Evolutionary conservation across 2,888 invertebrate species (phyloP), one percentile per base, ranked within the genome.

Genomic region (Anoplius nigerrimus): DNA sequence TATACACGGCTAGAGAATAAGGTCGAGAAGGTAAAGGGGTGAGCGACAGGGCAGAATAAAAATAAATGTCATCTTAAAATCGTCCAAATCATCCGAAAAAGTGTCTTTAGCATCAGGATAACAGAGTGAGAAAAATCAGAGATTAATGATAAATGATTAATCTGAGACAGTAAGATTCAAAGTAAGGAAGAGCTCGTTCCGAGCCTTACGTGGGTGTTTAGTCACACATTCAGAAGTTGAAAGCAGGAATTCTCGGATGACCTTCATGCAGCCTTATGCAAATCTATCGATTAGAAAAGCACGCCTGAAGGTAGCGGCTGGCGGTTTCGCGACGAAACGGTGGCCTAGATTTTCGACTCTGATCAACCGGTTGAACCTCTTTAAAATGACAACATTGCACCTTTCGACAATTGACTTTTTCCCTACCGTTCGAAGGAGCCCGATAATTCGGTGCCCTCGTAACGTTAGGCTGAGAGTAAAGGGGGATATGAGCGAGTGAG

Each of bases 271-370:
- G 48, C 48, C 18, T 16, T 18, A 48, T 48, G 48, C 48, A 48
- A 48, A 48, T 48, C n/a, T 18, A 18, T 18, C 48, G 48, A 48
- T 48, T 18, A 48, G 48, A 48, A 48, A 18, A 48, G 48, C 48
- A 16, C 13, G 18, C n/a, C 4, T 3, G 48, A 6, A 16, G n/a
- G 18, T n/a, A 16, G 1, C 42, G 1, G 13, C 48, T 15, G 18
- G 8, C n/a, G 18, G 48, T 18, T 48, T 48, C n/a, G 5, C 48
- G n/a, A n/a, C 16, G 13, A 48, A 18, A 18, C 5, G 16, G 6
- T 13, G 16, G 1, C 16, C n/a, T 48, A 18, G 48, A 48, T 16
- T 48, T 42, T 13, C 8, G 42, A 42, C 6, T 8, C 8, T 6
- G 8, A 42, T 42, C 42, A 13, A 42, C 42, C 8, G 13, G 13